Evolutionary conservation across 2,113 vertebrate genomes (phyloP).

Genomic region (Willisornis vidua): DNA sequence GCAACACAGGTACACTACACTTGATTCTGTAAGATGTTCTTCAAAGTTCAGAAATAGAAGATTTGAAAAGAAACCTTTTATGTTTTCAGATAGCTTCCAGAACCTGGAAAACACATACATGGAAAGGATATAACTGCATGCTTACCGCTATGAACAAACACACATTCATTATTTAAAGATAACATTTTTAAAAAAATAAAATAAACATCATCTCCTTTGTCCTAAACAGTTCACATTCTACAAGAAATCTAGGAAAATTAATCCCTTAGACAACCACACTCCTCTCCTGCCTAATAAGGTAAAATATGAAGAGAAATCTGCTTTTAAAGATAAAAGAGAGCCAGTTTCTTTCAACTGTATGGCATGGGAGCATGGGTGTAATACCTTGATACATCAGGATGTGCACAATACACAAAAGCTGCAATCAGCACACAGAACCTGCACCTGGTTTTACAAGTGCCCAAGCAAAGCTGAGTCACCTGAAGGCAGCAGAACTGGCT

Average conservation of each 20-base stretch:
- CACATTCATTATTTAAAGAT: not conserved
- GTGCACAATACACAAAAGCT: rapidly evolving
- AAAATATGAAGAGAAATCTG: not conserved
- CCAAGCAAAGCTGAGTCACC: not conserved
- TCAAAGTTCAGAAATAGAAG: not conserved
- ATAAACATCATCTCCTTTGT: not conserved
- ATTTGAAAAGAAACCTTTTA: not conserved
- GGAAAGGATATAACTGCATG: not conserved
- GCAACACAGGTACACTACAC: not conserved
- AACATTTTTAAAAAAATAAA: not conserved
- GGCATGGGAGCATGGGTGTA: not conserved
- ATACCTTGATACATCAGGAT: not conserved
- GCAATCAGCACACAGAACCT: not conserved
- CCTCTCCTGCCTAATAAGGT: not conserved
- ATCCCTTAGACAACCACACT: not conserved
- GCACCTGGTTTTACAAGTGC: not conserved
- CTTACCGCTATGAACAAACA: not conserved
- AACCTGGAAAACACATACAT: not conserved
- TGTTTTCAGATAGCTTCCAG: not conserved
- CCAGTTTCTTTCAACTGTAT: not conserved
- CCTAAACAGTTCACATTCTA: not conserved
- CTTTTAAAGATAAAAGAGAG: not conserved
- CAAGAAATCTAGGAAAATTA: not conserved
- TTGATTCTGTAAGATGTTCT: not conserved
- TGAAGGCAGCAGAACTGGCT: not conserved